Conservation (phyloP, 2,113 vertebrate genomes). For the Hippotragus niger region DNA sequence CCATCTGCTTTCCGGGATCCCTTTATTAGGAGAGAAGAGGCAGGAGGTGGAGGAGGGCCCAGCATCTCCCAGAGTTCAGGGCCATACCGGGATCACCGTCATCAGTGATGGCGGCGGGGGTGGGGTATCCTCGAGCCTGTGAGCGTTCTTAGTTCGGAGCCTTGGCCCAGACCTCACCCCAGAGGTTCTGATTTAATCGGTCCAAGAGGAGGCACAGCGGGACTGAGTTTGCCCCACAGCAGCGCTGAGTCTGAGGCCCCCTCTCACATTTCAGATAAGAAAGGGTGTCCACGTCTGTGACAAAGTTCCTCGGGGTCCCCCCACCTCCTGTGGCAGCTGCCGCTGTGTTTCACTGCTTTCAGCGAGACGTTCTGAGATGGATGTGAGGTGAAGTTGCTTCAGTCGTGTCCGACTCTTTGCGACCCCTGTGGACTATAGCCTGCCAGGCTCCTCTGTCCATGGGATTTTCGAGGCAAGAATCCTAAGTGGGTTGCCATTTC, state of each 20-base stretch:
- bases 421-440: background rate
- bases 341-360: background rate
- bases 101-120: fast-evolving
- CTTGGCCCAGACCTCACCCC: background rate
- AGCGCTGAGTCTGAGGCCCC: background rate
- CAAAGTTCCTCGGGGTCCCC: too few relatives aligned
- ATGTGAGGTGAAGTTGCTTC: background rate
- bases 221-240: background rate
- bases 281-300: background rate
- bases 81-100: background rate
- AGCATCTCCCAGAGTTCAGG: background rate
- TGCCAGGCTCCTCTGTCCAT: background rate
- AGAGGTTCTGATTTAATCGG: background rate
- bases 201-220: background rate
- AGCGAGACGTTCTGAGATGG: background rate
- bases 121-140: background rate
- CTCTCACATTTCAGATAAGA: background rate
- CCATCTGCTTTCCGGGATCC: background rate
- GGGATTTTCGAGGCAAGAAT: background rate
- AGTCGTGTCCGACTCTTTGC: background rate
- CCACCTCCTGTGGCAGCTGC: background rate
- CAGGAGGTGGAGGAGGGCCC: background rate
- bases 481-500: background rate
- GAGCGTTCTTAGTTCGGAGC: too few relatives aligned
- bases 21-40: background rate